Percentiles rank a stretch among this genome's conserved stretches.
These are phyloP conservation scores for Cotesia chilonis DNA, from an alignment of 1,140 invertebrate genomes.

Conservation along the genomic window DNA sequence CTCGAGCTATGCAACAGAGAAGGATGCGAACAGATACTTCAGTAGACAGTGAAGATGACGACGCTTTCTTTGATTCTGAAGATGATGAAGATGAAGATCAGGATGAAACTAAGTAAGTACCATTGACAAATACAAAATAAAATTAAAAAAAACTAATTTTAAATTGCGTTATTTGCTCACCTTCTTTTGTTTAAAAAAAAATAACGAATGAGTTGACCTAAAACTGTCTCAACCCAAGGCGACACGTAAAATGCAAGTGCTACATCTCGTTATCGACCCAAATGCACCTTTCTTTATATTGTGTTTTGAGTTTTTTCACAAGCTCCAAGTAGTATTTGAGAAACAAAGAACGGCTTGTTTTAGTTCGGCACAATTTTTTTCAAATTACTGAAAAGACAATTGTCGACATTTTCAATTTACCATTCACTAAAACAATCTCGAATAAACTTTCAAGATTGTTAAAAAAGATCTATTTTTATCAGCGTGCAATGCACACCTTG, in stretches of 20 bases:
- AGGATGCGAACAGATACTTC: conserved; percentile 62
- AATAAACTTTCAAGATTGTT: too few species aligned
- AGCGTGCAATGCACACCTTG: too few species aligned
- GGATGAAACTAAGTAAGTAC: conserved; percentile 66
- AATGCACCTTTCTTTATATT: conserved; percentile 11
- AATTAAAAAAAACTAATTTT: conserved; percentile 9
- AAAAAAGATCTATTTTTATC: too few species aligned
- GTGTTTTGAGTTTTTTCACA: neutral
- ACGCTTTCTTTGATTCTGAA: conserved; percentile 77
- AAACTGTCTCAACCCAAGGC: conserved; percentile 16
- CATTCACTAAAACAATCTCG: neutral
- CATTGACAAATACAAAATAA: neutral
- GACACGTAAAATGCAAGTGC: conserved; percentile 14
- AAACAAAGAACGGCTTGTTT: conserved; percentile 1
- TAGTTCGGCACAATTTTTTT: neutral
- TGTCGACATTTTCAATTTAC: neutral
- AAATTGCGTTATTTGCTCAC: conserved; percentile 5
- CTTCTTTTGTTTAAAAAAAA: conserved; percentile 4
- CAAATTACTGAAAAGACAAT: neutral
- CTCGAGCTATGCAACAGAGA: conserved; percentile 66
- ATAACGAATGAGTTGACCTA: conserved; percentile 19
- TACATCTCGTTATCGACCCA: conserved; percentile 13
- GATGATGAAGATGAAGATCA: conserved; percentile 72
- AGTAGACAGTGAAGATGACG: conserved; percentile 73
- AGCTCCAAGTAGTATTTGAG: neutral